Percentiles rank a stretch among this genome's conserved stretches.
These are phyloP conservation scores for Tiliqua scincoides DNA, from an alignment of 2,113 vertebrate species.

Conservation along the genomic window DNA sequence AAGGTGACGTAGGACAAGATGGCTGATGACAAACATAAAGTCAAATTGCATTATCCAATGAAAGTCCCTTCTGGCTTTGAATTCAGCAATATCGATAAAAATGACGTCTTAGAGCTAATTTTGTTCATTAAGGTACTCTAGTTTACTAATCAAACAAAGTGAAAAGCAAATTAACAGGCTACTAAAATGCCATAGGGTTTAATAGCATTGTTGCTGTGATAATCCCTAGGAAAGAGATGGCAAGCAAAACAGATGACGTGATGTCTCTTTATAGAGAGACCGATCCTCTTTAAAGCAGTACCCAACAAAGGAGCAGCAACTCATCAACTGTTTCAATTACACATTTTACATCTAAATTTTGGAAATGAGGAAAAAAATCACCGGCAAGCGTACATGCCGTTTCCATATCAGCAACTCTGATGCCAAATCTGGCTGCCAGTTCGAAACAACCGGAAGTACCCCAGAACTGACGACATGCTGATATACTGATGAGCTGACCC, in stretches of 20 bases:
- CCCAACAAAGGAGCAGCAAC: not conserved
- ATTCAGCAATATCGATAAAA: conserved; percentile 19
- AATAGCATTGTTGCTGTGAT: conserved; percentile 18
- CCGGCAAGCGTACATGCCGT: not conserved
- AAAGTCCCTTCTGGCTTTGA: not conserved
- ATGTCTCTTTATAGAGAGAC: conserved; percentile 4
- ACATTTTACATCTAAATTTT: not conserved
- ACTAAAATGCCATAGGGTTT: conserved; percentile 22
- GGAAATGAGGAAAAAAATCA: not conserved
- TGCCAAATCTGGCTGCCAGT: too few species aligned
- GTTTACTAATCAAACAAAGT: not conserved
- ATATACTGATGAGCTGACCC: too few species aligned
- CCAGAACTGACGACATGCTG: too few species aligned
- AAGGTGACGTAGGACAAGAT: not conserved
- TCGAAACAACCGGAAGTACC: too few species aligned
- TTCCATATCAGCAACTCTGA: not conserved
- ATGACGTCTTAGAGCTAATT: not conserved
- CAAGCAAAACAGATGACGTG: not conserved
- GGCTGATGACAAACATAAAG: not conserved
- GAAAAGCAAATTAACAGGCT: conserved; percentile 34
- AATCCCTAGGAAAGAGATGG: conserved; percentile 11
- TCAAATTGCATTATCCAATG: not conserved
- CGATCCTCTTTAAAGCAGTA: not conserved
- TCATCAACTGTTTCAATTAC: not conserved
- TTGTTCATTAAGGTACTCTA: not conserved